phyloP scores from a whole-genome alignment of 2,113 vertebrate genomes.

The Plecotus auritus region DNA sequence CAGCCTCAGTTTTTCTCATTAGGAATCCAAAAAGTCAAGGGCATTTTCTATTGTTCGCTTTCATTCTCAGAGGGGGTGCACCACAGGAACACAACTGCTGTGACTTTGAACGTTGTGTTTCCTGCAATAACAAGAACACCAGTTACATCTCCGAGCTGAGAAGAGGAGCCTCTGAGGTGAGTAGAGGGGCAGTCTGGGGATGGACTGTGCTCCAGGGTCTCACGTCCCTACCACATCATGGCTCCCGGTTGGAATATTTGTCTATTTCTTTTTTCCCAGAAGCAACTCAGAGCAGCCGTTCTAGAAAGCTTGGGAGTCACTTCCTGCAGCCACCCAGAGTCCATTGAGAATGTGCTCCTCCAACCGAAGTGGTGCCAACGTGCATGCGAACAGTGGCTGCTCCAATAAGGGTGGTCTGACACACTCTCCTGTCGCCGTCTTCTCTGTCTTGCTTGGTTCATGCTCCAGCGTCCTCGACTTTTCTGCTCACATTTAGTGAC shows the following conservation, averaged over 20 bases:
- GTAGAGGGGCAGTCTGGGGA: accelerated
- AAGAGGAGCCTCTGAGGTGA: accelerated
- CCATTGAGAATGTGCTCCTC: accelerated
- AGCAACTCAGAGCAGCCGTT: not conserved
- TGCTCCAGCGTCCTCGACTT: accelerated
- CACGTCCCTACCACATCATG: accelerated
- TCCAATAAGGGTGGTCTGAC: accelerated
- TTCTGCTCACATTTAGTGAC: accelerated
- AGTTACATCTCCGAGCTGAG: not conserved
- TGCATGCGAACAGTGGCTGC: accelerated
- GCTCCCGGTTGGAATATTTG: accelerated
- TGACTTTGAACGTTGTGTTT: not conserved
- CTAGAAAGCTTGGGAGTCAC: not conserved
- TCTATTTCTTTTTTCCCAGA: too few species aligned
- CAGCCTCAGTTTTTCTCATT: not conserved
- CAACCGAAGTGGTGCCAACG: accelerated
- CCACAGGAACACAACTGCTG: not conserved
- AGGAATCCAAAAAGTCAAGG: not conserved
- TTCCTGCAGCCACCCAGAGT: accelerated
- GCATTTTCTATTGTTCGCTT: not conserved
- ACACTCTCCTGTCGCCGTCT: not conserved
- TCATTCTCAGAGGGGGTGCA: not conserved
- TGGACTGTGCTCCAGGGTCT: accelerated
- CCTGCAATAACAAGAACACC: not conserved
- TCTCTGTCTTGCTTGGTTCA: not conserved